Evolutionary conservation across 2,797 vertebrate species (phyloP).

Genomic region (Intellagama lesueurii): DNA sequence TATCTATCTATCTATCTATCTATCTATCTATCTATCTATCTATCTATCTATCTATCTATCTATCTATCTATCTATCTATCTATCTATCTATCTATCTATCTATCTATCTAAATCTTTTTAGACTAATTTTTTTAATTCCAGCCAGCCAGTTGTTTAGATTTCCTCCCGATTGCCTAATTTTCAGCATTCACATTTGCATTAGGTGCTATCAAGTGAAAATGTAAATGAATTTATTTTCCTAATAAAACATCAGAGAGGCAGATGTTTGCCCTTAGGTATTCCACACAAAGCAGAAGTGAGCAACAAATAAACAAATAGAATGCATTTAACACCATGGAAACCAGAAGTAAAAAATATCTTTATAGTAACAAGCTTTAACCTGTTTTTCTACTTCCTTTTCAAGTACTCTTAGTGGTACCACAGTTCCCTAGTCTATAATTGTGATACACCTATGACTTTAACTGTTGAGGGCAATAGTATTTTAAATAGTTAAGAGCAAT

Average conservation of each 20-base stretch:
- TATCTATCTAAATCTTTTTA: no score
- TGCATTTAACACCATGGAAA: constrained; percentile 24
- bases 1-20: no score
- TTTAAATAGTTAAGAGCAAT: background rate
- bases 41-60: no score
- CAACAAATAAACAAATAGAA: constrained; percentile 40
- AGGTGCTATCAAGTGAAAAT: constrained; percentile 49
- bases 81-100: no score
- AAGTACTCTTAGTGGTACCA: background rate
- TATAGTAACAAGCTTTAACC: constrained; percentile 12
- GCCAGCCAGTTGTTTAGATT: constrained; percentile 29
- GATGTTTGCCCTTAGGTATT: constrained; percentile 66
- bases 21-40: no score
- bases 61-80: no score
- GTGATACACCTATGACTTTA: background rate
- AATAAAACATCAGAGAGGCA: constrained; percentile 60
- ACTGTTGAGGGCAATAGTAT: background rate
- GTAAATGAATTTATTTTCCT: constrained; percentile 68
- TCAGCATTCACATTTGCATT: constrained; percentile 45
- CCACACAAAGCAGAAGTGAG: constrained; percentile 58
- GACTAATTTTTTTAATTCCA: constrained; percentile 8
- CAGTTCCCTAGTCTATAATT: constrained; percentile 34
- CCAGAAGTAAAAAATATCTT: constrained; percentile 26
- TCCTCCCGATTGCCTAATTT: constrained; percentile 5
- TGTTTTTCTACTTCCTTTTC: constrained; percentile 37